Percentiles rank a stretch among this genome's conserved stretches.
Conservation (phyloP, 2,113 vertebrate species). For the Corythoichthys intestinalis region DNA sequence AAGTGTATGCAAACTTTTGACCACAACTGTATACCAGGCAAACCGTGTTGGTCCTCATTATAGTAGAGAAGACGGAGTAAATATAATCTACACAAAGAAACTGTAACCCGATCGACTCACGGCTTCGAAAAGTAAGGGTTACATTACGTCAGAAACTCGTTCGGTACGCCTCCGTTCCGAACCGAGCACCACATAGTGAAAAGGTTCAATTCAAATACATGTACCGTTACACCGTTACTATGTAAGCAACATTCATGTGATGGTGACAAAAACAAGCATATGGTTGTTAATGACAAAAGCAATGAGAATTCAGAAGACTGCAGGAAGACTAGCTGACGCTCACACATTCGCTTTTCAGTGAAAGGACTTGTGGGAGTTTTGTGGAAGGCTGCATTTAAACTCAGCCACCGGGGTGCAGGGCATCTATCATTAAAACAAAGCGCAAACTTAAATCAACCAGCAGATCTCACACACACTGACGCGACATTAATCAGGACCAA, state of each 20-base stretch:
- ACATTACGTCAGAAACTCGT: too few relatives aligned
- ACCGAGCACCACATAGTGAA: too few relatives aligned
- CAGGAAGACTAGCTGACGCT: constrained; percentile 14
- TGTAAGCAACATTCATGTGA: background rate
- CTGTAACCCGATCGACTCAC: too few relatives aligned
- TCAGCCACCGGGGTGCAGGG: constrained; percentile 46
- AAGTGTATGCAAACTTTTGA: too few relatives aligned
- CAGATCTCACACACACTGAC: constrained; percentile 34
- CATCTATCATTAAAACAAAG: constrained; percentile 70
- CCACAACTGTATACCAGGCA: too few relatives aligned
- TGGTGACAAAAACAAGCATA: constrained; percentile 19
- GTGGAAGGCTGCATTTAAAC: constrained; percentile 53
- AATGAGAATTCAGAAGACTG: constrained; percentile 39
- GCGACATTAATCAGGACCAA: constrained; percentile 35
- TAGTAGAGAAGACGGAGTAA: too few relatives aligned
- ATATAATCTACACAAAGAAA: too few relatives aligned
- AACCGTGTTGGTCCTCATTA: too few relatives aligned
- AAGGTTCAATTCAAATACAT: too few relatives aligned
- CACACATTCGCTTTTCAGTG: constrained; percentile 21
- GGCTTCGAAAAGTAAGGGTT: too few relatives aligned
- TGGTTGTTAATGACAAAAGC: constrained; percentile 35
- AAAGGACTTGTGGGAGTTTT: constrained; percentile 52
- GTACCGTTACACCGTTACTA: too few relatives aligned
- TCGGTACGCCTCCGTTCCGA: too few relatives aligned
- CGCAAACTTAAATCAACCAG: constrained; percentile 46